A percentile compares a stretch with the other conserved stretches of the same genome.
Evolutionary conservation across 2,797 vertebrate species (phyloP).

Genomic region (Hephaestus fuliginosus): DNA sequence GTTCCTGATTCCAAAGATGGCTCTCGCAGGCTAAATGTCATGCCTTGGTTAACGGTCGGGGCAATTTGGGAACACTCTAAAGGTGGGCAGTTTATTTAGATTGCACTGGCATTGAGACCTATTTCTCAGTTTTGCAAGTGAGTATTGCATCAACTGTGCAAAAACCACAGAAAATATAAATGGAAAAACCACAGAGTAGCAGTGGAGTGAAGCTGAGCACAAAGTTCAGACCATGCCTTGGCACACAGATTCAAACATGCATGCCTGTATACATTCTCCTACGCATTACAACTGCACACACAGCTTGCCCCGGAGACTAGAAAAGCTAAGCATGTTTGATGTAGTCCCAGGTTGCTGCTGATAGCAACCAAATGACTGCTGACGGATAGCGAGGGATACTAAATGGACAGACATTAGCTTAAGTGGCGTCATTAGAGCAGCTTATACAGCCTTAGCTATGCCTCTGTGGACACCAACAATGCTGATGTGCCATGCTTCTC

Average conservation of each 20-base stretch:
- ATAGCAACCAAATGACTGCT: constrained; percentile 54
- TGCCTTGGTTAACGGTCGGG: constrained; percentile 62
- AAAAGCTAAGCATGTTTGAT: constrained; percentile 35
- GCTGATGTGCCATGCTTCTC: constrained; percentile 61
- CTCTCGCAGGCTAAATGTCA: constrained; percentile 64
- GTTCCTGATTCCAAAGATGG: constrained; percentile 67
- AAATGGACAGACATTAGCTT: constrained; percentile 59
- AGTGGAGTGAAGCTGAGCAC: constrained; percentile 67
- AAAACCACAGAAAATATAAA: constrained; percentile 53
- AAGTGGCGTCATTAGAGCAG: constrained; percentile 61
- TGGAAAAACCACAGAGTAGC: constrained; percentile 55
- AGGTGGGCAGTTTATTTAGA: constrained; percentile 78
- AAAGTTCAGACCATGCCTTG: constrained; percentile 41
- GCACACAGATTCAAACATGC: constrained; percentile 53
- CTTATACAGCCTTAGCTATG: constrained; percentile 64
- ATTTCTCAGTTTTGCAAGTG: constrained; percentile 65
- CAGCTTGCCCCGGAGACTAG: constrained; percentile 26
- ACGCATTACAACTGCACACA: constrained; percentile 22
- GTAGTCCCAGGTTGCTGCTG: constrained; percentile 52
- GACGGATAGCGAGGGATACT: constrained; percentile 64
- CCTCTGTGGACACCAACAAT: constrained; percentile 61
- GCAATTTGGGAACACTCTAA: constrained; percentile 59
- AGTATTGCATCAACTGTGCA: constrained; percentile 57
- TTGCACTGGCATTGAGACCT: constrained; percentile 48
- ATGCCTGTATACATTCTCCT: constrained; percentile 43